Base-by-base conservation (phyloP, 2,113 vertebrate genomes). In the Potamarius usumacintae region DNA sequence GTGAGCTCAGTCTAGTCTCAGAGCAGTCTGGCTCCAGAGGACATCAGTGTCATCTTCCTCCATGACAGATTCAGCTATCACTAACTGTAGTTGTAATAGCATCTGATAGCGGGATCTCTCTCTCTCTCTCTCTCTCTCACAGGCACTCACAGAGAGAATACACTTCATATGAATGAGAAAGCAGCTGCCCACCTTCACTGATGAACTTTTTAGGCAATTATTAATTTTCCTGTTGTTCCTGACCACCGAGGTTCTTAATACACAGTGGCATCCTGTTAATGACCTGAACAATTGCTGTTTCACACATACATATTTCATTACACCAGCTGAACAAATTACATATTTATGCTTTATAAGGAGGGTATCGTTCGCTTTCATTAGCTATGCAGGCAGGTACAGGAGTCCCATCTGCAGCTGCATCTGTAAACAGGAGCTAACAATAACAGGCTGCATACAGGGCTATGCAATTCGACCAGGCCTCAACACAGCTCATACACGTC, bases 301-400 rank as follows among this genome's bases (percentile, higher is more conserved):
- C 97, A 97, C 96, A 96, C 96, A 96, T 99, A 96, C 97, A 99
- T 99, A 99, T 99, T 99, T 99, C 97, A 99, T 98, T 96, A 95
- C 95, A 97, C 97, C 97, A 99, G 98, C 97, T 99, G 97, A 98
- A 97, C 97, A 97, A 97, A 99, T 99, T 97, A 99, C 97, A 99
- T 98, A 99, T 99, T 99, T 97, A 99, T 99, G 97, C 96, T 95
- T 97, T 96, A 96, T 96, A 97, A 97, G 96, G 95, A 79, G 95
- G 96, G 96, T 96, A 96, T 96, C 95, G 95, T 95, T 95, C 96
- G 95, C 95, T 95, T 95, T 97, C 97, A 97, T 97, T 97, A 97
- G 96, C 95, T 94, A 97, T 97, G 96, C 96, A 96, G 96, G 96
- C 97, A 98, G 97, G 97, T 98, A 98, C 95, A 96, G 95, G 95